Base-by-base conservation (phyloP, 2,113 vertebrate species). In the Syngnathus typhle region DNA sequence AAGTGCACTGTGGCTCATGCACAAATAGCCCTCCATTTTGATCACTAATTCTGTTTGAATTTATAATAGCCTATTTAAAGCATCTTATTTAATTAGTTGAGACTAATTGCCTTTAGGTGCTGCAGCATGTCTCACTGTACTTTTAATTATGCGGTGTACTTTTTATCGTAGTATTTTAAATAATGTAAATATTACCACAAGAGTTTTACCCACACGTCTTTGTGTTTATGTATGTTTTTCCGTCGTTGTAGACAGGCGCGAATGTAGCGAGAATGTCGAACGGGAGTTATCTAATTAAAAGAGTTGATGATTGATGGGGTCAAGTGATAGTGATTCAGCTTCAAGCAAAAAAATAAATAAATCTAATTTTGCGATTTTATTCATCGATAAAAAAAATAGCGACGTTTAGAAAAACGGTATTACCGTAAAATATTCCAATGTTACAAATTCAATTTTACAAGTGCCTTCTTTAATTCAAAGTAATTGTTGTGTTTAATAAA, bases 271-370 rank as follows among this genome's bases (percentile, higher is more conserved):
- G 36, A 58, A 58, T 15, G 55, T 15, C 55, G 10, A 41, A 66
- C 67, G 67, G 68, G 67, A 84, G 73, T 80, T 80, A 65, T 77
- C 87, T 82, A 87, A 84, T 82, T 84, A 84, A 85, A 81, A 74
- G 65, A 76, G 38, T 59, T 64, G 83, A 67, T 91, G 90, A 91
- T 89, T 83, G 89, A 91, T 89, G 84, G 82, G 86, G 88, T 90
- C 90, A 91, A 86, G 82, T 89, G 44, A 16, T 16, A 16, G 27
- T 32, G 27, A 32, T 32, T 32, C 3, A 47, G 44, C 15, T 15
- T 47, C 15, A 47, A 46, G 64, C 59, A 68, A 79, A 74, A 77
- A 63, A 81, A 81, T 79, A 78, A 74, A 76, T 64, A 84, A 85
- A 9, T 9, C 11, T 43, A 8, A 43, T 43, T 43, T 43, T 9